Evolutionary conservation across 1,140 invertebrate species (phyloP), one percentile per base, ranked within the genome.

Genomic region (Cardiocondyla obscurior): DNA sequence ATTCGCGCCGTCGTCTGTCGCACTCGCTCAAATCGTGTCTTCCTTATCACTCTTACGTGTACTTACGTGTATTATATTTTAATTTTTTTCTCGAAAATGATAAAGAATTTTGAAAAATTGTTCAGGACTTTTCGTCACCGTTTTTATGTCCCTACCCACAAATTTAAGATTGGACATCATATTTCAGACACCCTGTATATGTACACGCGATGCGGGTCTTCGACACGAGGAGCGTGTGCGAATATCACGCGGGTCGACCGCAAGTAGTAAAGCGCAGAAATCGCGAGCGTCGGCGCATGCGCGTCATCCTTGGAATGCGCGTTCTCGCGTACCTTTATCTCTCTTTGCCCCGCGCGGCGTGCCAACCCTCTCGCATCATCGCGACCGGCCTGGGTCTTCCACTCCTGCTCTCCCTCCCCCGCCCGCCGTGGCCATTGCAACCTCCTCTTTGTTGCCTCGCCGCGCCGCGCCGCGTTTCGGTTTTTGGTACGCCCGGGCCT

Each of bases 231-330:
- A 81, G 57, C 69, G 74, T 90, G 87, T 86, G 90, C 89, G 89
- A 89, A 85, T 90, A 88, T 85, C 73, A 79, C 53, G 44, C 57
- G 42, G 28, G 57, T n/a, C n/a, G 39, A 12, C 39, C 3, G 39
- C 36, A 30, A 39, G 65, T 44, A 57, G 53, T 55, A 25, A 74
- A 60, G 33, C 55, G 84, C 79, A 51, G 28, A 51, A 73, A 55
- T 69, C 72, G 67, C 85, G 72, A 76, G 57, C 82, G 57, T 16
- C 12, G 19, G 49, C 90, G 88, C 90, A 91, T 90, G 90, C 90
- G 88, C 90, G 72, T 62, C 82, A 82, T 74, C 85, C 89, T 55
- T 92, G 93, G 93, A 93, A 93, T 93, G 92, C 90, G 85, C 87
- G 82, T 85, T 86, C 79, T 82, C 79, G 74, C 89, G 46, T 53